A percentile compares a stretch with the other conserved stretches of the same genome.
Conservation (phyloP, 2,797 vertebrate genomes). For the Gambelia wislizenii region DNA sequence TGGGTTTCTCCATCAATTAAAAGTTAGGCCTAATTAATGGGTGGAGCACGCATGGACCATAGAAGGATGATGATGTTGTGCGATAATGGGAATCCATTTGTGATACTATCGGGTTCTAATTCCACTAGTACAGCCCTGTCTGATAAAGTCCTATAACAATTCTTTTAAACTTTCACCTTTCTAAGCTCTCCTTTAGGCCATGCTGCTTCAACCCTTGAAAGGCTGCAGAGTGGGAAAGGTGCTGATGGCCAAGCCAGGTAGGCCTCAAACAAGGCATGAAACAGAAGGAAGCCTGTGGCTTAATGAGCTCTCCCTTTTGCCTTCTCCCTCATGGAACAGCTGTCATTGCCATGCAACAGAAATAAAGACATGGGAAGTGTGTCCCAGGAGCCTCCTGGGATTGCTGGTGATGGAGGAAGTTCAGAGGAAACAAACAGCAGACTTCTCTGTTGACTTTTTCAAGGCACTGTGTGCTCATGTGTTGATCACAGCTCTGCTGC, state of each 20-base stretch:
- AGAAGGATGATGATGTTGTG: no score
- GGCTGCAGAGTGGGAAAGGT: not conserved
- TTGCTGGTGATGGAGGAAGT: not conserved
- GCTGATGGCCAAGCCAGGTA: not conserved
- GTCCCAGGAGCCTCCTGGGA: not conserved
- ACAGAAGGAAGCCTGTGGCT: not conserved
- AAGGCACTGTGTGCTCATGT: not conserved
- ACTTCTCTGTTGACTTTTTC: constrained; percentile 24
- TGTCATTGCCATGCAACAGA: not conserved
- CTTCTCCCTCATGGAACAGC: not conserved
- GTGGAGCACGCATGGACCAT: no score
- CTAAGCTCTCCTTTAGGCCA: not conserved
- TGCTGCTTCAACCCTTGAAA: not conserved
- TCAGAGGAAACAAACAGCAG: not conserved
- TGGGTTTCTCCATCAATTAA: no score
- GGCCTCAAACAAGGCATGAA: not conserved
- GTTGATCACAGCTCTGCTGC: not conserved
- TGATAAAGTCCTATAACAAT: no score
- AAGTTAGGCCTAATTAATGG: no score
- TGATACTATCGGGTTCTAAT: no score
- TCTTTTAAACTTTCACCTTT: no score
- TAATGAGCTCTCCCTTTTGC: not conserved
- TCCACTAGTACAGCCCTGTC: no score
- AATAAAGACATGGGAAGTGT: not conserved
- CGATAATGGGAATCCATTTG: no score